These are phyloP conservation scores for Coendou prehensilis DNA, from an alignment of 2,797 vertebrate genomes.

Conservation along the genomic window DNA sequence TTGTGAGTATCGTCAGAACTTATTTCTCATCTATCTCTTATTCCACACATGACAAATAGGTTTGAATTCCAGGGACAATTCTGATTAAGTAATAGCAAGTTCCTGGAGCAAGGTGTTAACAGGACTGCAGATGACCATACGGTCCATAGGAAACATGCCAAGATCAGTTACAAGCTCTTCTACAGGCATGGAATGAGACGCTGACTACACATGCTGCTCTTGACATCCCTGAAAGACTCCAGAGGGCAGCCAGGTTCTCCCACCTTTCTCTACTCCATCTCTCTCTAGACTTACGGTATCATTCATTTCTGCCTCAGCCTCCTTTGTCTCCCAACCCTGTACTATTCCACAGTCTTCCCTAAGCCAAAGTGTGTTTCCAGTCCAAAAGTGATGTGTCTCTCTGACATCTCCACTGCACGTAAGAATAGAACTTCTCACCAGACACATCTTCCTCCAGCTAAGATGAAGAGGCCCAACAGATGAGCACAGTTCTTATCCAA, in stretches of 20 bases:
- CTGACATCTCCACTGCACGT: not conserved
- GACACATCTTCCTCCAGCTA: not conserved
- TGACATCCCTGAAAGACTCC: not conserved
- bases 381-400: slow-evolving; percentile 4
- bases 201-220: not conserved
- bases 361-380: not conserved
- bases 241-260: not conserved
- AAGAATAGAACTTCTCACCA: slow-evolving; percentile 41
- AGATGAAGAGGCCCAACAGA: not conserved
- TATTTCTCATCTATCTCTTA: slow-evolving; percentile 57
- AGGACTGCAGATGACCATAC: not conserved
- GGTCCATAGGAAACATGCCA: not conserved
- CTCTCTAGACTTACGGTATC: not conserved
- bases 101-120: not conserved
- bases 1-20: slow-evolving; percentile 42
- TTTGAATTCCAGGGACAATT: slow-evolving; percentile 47
- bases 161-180: not conserved
- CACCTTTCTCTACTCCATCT: not conserved
- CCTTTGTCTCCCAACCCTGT: not conserved
- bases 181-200: not conserved
- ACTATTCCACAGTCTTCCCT: not conserved
- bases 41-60: not conserved
- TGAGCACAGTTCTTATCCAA: not conserved
- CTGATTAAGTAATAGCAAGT: slow-evolving; percentile 27
- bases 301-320: slow-evolving; percentile 31